phyloP scores from a whole-genome alignment of 1,140 invertebrate genomes.

The Lamellibrachia luymesi region DNA sequence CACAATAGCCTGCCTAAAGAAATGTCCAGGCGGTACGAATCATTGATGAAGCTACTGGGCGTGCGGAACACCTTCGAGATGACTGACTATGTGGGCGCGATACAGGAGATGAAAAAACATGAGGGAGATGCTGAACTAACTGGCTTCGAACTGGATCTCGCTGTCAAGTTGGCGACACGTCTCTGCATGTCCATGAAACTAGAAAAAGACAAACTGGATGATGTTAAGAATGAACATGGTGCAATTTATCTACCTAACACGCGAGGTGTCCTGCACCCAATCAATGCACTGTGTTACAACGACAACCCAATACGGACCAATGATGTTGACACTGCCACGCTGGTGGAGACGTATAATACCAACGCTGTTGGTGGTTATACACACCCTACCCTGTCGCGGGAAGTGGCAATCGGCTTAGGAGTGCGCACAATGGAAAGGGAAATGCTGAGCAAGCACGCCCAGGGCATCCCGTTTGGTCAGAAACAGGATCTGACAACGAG shows the following conservation, averaged over 20 bases:
- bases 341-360: not conserved
- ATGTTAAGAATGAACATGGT: not conserved
- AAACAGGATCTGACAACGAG: conserved; percentile 2
- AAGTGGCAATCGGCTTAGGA: not conserved
- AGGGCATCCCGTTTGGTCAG: conserved; percentile 22
- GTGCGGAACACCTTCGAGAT: conserved; percentile 20
- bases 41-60: conserved; percentile 8
- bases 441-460: not conserved
- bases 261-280: conserved; percentile 1
- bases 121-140: no score
- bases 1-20: not conserved
- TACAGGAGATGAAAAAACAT: no score
- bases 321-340: not conserved
- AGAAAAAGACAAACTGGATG: not conserved
- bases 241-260: conserved; percentile 6
- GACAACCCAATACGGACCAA: not conserved
- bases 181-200: not conserved
- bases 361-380: not conserved
- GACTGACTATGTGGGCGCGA: no score
- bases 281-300: conserved; percentile 12
- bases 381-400: not conserved
- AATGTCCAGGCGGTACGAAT: not conserved
- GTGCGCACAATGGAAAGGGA: conserved; percentile 11
- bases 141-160: no score
- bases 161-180: not conserved